Conservation (phyloP, 2,797 vertebrate species). For the Hyperoplus lanceolatus region DNA sequence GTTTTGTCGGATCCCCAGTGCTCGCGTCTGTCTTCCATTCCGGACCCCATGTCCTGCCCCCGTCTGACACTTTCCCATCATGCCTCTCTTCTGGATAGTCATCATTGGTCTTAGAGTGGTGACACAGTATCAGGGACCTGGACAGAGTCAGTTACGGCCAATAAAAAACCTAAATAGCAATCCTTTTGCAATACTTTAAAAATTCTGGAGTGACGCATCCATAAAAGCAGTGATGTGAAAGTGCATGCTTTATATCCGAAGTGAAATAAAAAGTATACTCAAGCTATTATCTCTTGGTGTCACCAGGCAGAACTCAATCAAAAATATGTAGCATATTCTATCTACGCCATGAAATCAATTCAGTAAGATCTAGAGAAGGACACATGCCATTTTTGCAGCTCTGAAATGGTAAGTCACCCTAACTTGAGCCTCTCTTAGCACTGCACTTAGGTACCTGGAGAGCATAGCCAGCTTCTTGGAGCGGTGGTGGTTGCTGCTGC, state of each 20-base stretch:
- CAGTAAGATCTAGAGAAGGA: background rate
- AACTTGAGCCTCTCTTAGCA: background rate
- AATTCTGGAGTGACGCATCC: background rate
- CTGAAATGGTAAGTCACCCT: background rate
- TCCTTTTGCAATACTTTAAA: background rate
- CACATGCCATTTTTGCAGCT: background rate
- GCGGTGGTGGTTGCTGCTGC: slow-evolving; percentile 75
- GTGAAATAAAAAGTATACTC: background rate
- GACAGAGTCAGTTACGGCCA: slow-evolving; percentile 64
- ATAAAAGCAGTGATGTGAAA: background rate
- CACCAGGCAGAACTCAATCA: background rate
- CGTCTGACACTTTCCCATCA: slow-evolving; percentile 73
- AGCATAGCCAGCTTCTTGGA: slow-evolving; percentile 88
- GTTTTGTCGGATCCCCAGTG: background rate
- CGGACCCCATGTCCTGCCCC: slow-evolving; percentile 55
- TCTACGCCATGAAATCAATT: background rate
- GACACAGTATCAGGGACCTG: slow-evolving; percentile 93
- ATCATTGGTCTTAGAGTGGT: slow-evolving; percentile 87
- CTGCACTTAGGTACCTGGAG: slow-evolving; percentile 82
- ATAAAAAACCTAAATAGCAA: background rate
- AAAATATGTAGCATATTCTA: background rate
- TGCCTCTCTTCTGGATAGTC: slow-evolving; percentile 88
- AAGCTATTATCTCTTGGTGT: background rate
- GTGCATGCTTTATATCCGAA: background rate
- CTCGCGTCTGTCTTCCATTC: slow-evolving; percentile 17